phyloP scores from a whole-genome alignment of 2,888 invertebrate genomes.

The Dyspetes luteomarginatus region DNA sequence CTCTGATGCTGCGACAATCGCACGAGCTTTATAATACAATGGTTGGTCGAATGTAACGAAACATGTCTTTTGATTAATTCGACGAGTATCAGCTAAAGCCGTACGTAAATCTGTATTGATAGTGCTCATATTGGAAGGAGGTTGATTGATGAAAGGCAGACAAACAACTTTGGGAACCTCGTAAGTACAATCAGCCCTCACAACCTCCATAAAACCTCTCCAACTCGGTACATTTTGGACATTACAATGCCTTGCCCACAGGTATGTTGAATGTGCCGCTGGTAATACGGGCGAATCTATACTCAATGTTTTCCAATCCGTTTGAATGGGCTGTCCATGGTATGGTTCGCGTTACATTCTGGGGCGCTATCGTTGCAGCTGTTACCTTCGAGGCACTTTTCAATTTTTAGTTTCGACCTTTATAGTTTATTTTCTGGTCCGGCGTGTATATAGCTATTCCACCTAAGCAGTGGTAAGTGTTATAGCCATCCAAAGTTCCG shows the following conservation, averaged over 20 bases:
- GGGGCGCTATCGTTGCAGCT: conserved; percentile 1
- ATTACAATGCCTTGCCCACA: conserved; percentile 45
- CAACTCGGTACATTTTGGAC: conserved; percentile 44
- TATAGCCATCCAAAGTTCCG: conserved; percentile 49
- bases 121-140: conserved; percentile 50
- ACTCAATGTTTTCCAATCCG: conserved; percentile 11
- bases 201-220: conserved; percentile 61
- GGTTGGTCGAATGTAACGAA: conserved; percentile 67
- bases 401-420: conserved; percentile 34
- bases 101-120: conserved; percentile 48
- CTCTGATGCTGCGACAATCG: conserved; percentile 61
- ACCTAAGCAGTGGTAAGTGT: conserved; percentile 50
- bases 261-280: conserved; percentile 38
- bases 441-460: conserved; percentile 57
- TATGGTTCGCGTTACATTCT: background rate
- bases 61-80: conserved; percentile 64
- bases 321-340: conserved; percentile 2
- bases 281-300: conserved; percentile 30
- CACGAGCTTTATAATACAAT: conserved; percentile 69
- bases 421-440: conserved; percentile 35
- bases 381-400: background rate
- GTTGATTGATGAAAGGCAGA: conserved; percentile 59
- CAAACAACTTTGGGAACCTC: conserved; percentile 44
- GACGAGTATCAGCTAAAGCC: conserved; percentile 38
- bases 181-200: no score